A percentile compares a stretch with the other conserved stretches of the same genome.
Evolutionary conservation across 1,140 invertebrate species (phyloP).

Genomic region (Penaeus indicus): DNA sequence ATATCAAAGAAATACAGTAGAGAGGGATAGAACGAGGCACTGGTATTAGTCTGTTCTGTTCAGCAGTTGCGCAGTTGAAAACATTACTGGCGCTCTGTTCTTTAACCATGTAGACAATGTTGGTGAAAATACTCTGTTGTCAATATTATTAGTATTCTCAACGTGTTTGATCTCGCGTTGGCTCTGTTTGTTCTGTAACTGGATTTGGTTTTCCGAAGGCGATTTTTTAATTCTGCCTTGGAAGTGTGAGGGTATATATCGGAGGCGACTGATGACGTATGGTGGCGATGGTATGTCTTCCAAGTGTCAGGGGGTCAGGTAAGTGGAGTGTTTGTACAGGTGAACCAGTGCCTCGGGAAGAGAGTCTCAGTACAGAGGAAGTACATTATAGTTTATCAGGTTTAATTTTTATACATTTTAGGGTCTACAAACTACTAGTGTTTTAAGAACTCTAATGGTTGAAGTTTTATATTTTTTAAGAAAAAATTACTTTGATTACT

Average conservation of each 20-base stretch:
- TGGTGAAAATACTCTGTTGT: too few relatives aligned
- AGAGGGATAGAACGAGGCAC: slow-evolving; percentile 38
- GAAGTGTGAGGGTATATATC: too few relatives aligned
- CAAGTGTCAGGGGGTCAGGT: neutral
- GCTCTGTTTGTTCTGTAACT: too few relatives aligned
- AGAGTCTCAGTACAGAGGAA: neutral
- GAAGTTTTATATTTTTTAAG: neutral
- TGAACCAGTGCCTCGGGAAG: slow-evolving; percentile 47
- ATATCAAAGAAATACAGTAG: too few relatives aligned
- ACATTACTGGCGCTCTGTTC: neutral
- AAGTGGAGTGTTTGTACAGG: neutral
- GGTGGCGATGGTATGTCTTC: neutral
- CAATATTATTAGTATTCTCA: too few relatives aligned
- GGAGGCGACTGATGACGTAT: neutral
- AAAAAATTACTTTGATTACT: too few relatives aligned
- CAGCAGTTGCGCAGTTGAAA: neutral
- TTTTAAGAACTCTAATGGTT: too few relatives aligned
- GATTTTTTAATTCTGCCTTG: too few relatives aligned
- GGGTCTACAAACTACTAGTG: too few relatives aligned
- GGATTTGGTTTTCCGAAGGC: too few relatives aligned
- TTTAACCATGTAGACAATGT: neutral
- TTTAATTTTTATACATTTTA: neutral
- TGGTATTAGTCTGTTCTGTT: neutral
- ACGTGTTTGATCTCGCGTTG: too few relatives aligned
- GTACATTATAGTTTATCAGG: neutral